A percentile compares a stretch with the other conserved stretches of the same genome.
These are phyloP conservation scores for Copidosoma aretas DNA, from an alignment of 2,888 invertebrate genomes.

Conservation along the genomic window DNA sequence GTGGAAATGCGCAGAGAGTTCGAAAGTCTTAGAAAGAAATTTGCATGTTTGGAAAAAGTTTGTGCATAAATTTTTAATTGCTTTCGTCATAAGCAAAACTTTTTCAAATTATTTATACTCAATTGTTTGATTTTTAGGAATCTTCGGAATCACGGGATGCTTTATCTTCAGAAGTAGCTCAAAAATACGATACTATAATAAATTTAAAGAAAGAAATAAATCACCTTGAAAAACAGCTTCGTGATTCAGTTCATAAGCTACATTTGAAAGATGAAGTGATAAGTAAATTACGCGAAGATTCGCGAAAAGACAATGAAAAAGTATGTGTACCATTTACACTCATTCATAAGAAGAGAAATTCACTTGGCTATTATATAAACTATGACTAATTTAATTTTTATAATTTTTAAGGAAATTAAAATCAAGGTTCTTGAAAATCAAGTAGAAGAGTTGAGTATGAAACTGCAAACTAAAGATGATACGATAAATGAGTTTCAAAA, in stretches of 20 bases:
- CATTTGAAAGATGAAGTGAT: conserved; percentile 51
- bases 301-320: conserved; percentile 7
- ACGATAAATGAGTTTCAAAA: background rate
- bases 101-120: conserved; percentile 23
- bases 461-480: background rate
- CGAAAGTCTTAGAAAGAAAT: conserved; percentile 43
- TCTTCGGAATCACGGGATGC: conserved; percentile 65
- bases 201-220: conserved; percentile 65
- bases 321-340: conserved; percentile 15
- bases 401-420: background rate
- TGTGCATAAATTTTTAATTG: conserved; percentile 42
- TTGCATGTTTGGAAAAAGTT: conserved; percentile 52
- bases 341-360: background rate
- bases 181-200: conserved; percentile 67
- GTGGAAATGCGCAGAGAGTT: conserved; percentile 49
- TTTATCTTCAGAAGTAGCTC: conserved; percentile 68
- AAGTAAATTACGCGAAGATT: conserved; percentile 13
- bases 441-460: background rate
- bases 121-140: conserved; percentile 55
- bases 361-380: too few species aligned
- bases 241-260: conserved; percentile 62
- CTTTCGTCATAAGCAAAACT: conserved; percentile 2
- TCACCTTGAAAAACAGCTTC: conserved; percentile 67
- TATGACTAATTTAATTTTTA: conserved; percentile 1
- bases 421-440: background rate